Conservation (phyloP, 1,140 invertebrate species). For the Hypsibius dujardini region DNA sequence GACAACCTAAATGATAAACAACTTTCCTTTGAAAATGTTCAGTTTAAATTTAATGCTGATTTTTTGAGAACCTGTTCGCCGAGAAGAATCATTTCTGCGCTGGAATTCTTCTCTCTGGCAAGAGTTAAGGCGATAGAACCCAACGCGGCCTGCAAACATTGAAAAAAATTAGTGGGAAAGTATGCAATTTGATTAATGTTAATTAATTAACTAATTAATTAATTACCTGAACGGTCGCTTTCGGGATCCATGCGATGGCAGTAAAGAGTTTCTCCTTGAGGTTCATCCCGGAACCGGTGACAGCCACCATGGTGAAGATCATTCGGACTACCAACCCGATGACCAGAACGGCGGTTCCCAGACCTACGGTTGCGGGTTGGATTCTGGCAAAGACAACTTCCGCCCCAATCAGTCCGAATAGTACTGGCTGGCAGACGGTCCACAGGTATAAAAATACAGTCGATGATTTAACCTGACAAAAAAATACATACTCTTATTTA, state of each 20-base stretch:
- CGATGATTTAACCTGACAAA: conserved; percentile 1
- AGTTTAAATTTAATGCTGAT: not conserved
- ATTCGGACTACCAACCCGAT: not conserved
- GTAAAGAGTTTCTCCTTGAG: not conserved
- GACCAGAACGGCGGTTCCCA: not conserved
- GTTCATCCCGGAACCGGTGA: not conserved
- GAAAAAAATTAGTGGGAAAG: no score
- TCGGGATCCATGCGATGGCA: conserved; percentile 8
- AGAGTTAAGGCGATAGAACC: not conserved
- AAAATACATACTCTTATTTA: no score
- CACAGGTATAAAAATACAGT: not conserved
- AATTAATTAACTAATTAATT: no score
- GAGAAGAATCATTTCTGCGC: not conserved
- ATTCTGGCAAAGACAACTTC: not conserved
- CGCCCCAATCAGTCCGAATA: conserved; percentile 12
- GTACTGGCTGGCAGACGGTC: not conserved
- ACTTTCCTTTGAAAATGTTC: no score
- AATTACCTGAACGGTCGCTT: not conserved
- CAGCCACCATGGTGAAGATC: not conserved
- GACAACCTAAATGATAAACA: not conserved
- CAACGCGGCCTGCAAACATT: not conserved
- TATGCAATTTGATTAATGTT: no score
- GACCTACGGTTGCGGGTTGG: not conserved
- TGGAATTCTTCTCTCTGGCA: not conserved
- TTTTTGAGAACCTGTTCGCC: not conserved